Evolutionary conservation across 2,113 vertebrate genomes (phyloP).

Genomic region (Triplophysa tibetana): DNA sequence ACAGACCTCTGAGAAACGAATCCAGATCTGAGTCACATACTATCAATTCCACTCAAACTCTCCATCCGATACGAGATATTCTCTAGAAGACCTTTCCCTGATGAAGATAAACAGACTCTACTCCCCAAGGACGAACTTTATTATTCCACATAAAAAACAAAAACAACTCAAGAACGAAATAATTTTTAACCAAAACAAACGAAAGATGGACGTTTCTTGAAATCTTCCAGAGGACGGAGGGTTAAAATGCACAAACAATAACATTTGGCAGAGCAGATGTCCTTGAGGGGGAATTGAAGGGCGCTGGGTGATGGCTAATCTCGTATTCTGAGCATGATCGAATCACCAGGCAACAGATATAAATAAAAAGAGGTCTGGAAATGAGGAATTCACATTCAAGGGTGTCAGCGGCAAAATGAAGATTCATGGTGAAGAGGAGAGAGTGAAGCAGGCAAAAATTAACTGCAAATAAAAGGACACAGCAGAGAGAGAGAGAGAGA

Average conservation of each 20-base stretch:
- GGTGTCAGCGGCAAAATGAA: slow-evolving; percentile 92
- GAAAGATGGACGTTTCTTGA: background rate
- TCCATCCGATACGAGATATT: slow-evolving; percentile 24
- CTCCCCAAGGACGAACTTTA: slow-evolving; percentile 27
- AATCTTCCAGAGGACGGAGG: slow-evolving; percentile 58
- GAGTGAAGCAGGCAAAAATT: slow-evolving; percentile 79
- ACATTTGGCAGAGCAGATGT: slow-evolving; percentile 86
- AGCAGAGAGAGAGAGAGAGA: slow-evolving; percentile 48
- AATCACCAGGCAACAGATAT: slow-evolving; percentile 95
- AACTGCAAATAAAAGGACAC: slow-evolving; percentile 80
- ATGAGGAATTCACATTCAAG: slow-evolving; percentile 95
- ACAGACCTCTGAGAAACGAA: background rate
- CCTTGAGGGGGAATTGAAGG: slow-evolving; percentile 90
- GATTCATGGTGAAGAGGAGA: slow-evolving; percentile 90
- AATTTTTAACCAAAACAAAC: background rate
- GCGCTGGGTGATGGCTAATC: slow-evolving; percentile 87
- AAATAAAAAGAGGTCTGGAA: slow-evolving; percentile 91
- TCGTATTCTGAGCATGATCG: slow-evolving; percentile 93
- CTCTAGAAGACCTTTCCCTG: slow-evolving; percentile 27
- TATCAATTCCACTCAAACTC: background rate
- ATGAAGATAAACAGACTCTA: slow-evolving; percentile 27
- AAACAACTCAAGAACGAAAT: background rate
- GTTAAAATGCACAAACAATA: slow-evolving; percentile 82
- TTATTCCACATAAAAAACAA: background rate
- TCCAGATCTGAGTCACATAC: slow-evolving; percentile 44